Conservation (phyloP, 2,888 invertebrate genomes). For the Meteorus colon region DNA sequence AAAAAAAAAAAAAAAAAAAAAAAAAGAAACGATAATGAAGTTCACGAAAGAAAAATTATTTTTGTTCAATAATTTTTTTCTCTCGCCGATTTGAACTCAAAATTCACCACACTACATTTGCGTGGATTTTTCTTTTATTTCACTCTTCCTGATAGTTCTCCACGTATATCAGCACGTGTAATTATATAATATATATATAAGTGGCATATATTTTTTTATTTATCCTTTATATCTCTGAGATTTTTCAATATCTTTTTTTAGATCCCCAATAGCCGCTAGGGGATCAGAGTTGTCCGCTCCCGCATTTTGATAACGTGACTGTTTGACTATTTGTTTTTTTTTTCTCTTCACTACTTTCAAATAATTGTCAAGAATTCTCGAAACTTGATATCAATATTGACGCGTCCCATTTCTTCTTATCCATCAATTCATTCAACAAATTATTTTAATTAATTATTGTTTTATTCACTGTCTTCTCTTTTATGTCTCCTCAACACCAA, state of each 20-base stretch:
- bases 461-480: background rate
- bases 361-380: conserved; percentile 17
- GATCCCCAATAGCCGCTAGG: conserved; percentile 65
- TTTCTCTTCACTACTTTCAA: background rate
- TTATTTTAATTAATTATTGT: background rate
- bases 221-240: background rate
- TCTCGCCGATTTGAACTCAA: background rate
- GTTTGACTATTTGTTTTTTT: background rate
- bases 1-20: background rate
- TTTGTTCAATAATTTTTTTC: no score
- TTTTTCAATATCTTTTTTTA: conserved; percentile 41
- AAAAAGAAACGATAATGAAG: conserved; percentile 23
- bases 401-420: conserved; percentile 24
- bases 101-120: conserved; percentile 3
- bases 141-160: background rate
- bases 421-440: conserved; percentile 11
- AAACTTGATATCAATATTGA: background rate
- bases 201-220: background rate
- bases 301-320: conserved; percentile 64
- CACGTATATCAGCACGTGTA: background rate
- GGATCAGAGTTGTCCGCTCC: conserved; percentile 65
- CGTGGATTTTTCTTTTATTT: background rate
- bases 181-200: background rate
- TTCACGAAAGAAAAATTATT: no score
- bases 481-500: background rate